These are phyloP conservation scores for Troides oblongomaculatus DNA, from an alignment of 2,888 invertebrate genomes.

Conservation along the genomic window DNA sequence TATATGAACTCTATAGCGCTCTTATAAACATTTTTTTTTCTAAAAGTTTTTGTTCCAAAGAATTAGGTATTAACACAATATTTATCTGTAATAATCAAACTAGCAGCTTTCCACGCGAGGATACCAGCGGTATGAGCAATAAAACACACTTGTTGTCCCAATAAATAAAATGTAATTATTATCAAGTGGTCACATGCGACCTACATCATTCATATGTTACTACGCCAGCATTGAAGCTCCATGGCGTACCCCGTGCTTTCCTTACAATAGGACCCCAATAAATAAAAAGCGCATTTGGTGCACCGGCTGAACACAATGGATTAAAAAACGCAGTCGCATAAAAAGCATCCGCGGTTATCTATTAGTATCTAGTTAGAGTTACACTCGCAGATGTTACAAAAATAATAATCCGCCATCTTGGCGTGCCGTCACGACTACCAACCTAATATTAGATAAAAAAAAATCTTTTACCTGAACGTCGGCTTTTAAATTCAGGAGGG, in stretches of 20 bases:
- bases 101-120: background rate
- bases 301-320: constrained; percentile 65
- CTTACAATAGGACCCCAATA: constrained; percentile 58
- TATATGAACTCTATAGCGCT: too few relatives aligned
- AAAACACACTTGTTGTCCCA: constrained; percentile 54
- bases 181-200: constrained; percentile 72
- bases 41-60: too few relatives aligned
- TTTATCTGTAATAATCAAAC: background rate
- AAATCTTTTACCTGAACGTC: constrained; percentile 49
- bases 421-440: constrained; percentile 37
- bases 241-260: constrained; percentile 41
- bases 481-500: constrained; percentile 46
- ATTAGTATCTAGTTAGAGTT: constrained; percentile 78
- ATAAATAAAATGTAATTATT: constrained; percentile 66
- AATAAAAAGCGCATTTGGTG: constrained; percentile 75
- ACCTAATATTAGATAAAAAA: constrained; percentile 30
- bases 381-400: constrained; percentile 73
- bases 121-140: constrained; percentile 6
- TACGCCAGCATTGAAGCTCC: constrained; percentile 35
- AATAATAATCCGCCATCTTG: constrained; percentile 65
- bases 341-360: constrained; percentile 79
- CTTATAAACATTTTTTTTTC: too few relatives aligned
- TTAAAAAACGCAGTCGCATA: constrained; percentile 70
- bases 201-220: constrained; percentile 64
- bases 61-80: background rate